Base-by-base conservation (phyloP, 2,797 vertebrate genomes). In the Ataeniobius toweri region DNA sequence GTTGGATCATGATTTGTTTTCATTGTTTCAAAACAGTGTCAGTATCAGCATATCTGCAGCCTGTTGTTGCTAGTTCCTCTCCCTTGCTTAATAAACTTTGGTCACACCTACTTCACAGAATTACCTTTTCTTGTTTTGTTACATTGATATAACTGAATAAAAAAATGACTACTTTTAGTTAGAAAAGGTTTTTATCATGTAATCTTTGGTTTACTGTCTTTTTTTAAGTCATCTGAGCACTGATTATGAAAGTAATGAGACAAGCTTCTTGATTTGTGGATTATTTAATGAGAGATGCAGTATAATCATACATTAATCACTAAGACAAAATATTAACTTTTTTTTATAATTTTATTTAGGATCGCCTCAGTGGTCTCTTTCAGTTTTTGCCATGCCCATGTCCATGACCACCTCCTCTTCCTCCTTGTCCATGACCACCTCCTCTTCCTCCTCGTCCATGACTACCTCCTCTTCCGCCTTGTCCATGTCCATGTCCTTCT, bases 251-350 rank as follows among this genome's bases (percentile, higher is more conserved):
- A 73, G 41, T 8, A 48, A 24, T 14, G 22, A 41, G 36, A 18
- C 50, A 46, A 2, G 18, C 2, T 28, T 46, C 36, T 55, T 31
- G 41, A 36, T 65, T 65, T 75, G 14, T 55, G 31, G 31, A 76
- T 79, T 31, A 24, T 10, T 90, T 88, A 86, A 88, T 82, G 86
- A 3, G 5, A 61, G 1, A 65, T 72, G 44, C 56, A 51, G 44
- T 58, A 73, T 12, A 41, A 58, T 73, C 36, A 73, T 58, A 73
- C 51, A 73, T 44, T 20, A 74, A 46, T 67, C 72, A 68, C 31
- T 44, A 26, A 65, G 8, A 65, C 14, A 76, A 28, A 67, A 68
- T 44, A 59, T n/a, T 13, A 39, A 56, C 20, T 46, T 26, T 73
- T 65, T 13, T 44, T 73, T 14, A 48, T 48, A 0, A 48, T 67